Base-by-base conservation (phyloP, 2,113 vertebrate species). In the Sebastes fasciatus region DNA sequence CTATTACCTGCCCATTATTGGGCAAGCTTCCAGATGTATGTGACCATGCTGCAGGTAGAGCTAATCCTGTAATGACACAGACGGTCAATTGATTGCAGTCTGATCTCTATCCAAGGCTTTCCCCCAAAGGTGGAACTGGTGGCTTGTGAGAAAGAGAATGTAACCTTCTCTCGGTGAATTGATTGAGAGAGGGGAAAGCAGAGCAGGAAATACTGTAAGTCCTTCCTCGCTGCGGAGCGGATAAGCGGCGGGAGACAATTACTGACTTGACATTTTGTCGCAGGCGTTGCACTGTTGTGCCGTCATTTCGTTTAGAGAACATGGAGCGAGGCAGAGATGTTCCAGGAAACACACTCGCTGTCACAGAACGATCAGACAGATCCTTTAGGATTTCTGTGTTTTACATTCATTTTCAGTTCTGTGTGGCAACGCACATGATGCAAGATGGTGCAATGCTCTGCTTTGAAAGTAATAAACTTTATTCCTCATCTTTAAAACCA, bases 21-120 rank as follows among this genome's bases (percentile, higher is more conserved):
- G 87, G 84, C 86, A 80, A 61, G 79, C 80, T 86, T 93, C 89
- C 87, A 92, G 81, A 85, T 82, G 75, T 89, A 79, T 88, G 84
- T 82, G 86, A 80, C 89, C 79, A 85, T 54, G 71, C 82, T 82
- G 88, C 84, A 85, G 88, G 89, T 91, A 92, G 64, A 86, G 83
- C 92, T 94, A 95, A 95, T 95, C 94, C 91, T 80, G 79, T 90
- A 88, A 85, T 87, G 90, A 93, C 92, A 94, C 89, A 91, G 85
- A 87, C 84, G 60, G 62, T 92, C 94, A 93, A 94, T 95, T 94
- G 93, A 95, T 95, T 94, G 90, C 86, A 84, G 90, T 77, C 85
- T 88, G 92, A 92, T 93, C 84, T 86, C 77, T 92, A 84, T 92
- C 89, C 88, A 79, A 81, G 79, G 49, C 82, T 80, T 64, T 83